These are phyloP conservation scores for Mugil cephalus DNA, from an alignment of 2,113 vertebrate species.

Conservation along the genomic window DNA sequence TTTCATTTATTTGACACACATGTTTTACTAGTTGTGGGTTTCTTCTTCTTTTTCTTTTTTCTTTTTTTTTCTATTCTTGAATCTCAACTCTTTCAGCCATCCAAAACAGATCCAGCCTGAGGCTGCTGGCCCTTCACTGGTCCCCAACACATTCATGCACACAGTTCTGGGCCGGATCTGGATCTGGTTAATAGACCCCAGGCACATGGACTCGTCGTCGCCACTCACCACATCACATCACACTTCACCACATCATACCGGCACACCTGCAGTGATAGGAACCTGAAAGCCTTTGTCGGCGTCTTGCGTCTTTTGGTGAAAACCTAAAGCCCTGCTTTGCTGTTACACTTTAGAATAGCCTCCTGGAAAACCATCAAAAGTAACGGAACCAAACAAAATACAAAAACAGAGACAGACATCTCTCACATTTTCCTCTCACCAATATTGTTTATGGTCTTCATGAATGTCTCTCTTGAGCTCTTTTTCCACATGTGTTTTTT, in stretches of 20 bases:
- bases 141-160: slow-evolving; percentile 72
- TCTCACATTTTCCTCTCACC: slow-evolving; percentile 47
- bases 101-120: slow-evolving; percentile 72
- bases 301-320: slow-evolving; percentile 66
- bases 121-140: slow-evolving; percentile 68
- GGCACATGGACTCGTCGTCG: slow-evolving; percentile 49
- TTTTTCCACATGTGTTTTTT: slow-evolving; percentile 72
- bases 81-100: slow-evolving; percentile 74
- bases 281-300: slow-evolving; percentile 65
- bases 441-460: slow-evolving; percentile 54
- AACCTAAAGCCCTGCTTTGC: slow-evolving; percentile 68
- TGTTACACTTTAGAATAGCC: slow-evolving; percentile 59
- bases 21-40: slow-evolving; percentile 76
- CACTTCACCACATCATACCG: slow-evolving; percentile 63
- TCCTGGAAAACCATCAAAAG: slow-evolving; percentile 75
- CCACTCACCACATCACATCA: slow-evolving; percentile 66
- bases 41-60: slow-evolving; percentile 61
- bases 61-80: slow-evolving; percentile 55
- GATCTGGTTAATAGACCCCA: slow-evolving; percentile 29
- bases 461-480: slow-evolving; percentile 68
- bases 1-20: slow-evolving; percentile 85
- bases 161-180: slow-evolving; percentile 51
- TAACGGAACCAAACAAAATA: slow-evolving; percentile 73
- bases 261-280: slow-evolving; percentile 67
- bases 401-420: slow-evolving; percentile 56